These are phyloP conservation scores for Drosophila austrosaltans DNA, from an alignment of 2,888 invertebrate species.

Conservation along the genomic window DNA sequence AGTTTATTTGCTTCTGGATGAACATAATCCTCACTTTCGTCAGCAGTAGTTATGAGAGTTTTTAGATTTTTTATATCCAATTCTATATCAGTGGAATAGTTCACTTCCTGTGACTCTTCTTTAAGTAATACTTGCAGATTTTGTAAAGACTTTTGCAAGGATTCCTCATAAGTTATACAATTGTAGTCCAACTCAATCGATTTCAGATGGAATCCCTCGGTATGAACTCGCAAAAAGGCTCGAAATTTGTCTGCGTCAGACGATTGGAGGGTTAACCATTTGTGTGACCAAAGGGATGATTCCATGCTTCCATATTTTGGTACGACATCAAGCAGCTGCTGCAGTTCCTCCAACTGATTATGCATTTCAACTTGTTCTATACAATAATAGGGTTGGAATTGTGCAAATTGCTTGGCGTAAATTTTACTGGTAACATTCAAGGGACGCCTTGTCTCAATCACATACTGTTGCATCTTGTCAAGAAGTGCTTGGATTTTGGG, in stretches of 20 bases:
- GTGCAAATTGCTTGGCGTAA: conserved; percentile 78
- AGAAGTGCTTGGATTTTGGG: conserved; percentile 52
- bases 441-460: conserved; percentile 69
- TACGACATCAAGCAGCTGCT: conserved; percentile 66
- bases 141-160: conserved; percentile 25
- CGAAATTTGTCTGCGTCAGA: conserved; percentile 60
- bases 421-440: conserved; percentile 76
- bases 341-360: conserved; percentile 59
- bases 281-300: conserved; percentile 62
- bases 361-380: conserved; percentile 71
- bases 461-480: conserved; percentile 62
- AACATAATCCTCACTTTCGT: conserved; percentile 33
- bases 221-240: conserved; percentile 39
- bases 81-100: neutral
- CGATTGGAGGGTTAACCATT: conserved; percentile 69
- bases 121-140: conserved; percentile 39
- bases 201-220: conserved; percentile 43
- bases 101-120: conserved; percentile 1
- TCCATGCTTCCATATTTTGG: conserved; percentile 76
- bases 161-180: neutral
- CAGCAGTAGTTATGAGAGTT: conserved; percentile 26
- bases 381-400: conserved; percentile 78
- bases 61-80: conserved; percentile 43
- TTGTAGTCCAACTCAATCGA: conserved; percentile 40
- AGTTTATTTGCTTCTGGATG: conserved; percentile 24